Evolutionary conservation across 2,888 invertebrate species (phyloP).

Genomic region (Smittia sp.): DNA sequence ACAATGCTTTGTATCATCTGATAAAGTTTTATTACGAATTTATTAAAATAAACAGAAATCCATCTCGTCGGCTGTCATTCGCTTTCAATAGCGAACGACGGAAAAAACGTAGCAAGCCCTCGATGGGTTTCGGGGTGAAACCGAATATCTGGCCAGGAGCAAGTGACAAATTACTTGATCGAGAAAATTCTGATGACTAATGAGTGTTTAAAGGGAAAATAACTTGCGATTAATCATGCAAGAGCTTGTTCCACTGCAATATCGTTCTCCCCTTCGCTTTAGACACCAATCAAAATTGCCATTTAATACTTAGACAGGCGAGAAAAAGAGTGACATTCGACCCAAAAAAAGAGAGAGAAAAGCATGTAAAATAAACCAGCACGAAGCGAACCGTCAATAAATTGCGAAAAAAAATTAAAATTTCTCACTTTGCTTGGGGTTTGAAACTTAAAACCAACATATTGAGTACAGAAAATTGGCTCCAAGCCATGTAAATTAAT

Average conservation of each 20-base stretch:
- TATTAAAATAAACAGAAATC: too few species aligned
- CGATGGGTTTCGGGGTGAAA: not conserved
- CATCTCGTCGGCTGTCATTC: too few species aligned
- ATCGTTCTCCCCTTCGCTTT: not conserved
- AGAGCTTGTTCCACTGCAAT: not conserved
- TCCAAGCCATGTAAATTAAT: slow-evolving; percentile 37
- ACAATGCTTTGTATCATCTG: too few species aligned
- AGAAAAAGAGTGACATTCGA: slow-evolving; percentile 12
- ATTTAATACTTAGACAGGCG: not conserved
- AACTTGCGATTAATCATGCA: slow-evolving; percentile 25
- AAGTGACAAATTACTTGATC: slow-evolving; percentile 23
- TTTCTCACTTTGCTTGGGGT: slow-evolving; percentile 24
- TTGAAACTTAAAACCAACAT: slow-evolving; percentile 32
- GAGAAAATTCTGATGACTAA: slow-evolving; percentile 24
- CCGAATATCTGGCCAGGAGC: not conserved
- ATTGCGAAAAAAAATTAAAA: not conserved
- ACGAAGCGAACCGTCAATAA: not conserved
- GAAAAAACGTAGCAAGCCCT: too few species aligned
- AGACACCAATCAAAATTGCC: slow-evolving; percentile 21
- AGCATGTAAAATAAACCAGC: too few species aligned
- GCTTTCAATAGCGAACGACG: too few species aligned
- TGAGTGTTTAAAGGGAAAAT: slow-evolving; percentile 9
- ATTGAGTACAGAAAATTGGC: slow-evolving; percentile 35
- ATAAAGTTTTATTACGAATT: too few species aligned
- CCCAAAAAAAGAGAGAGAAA: not conserved